Evolutionary conservation across 2,113 vertebrate genomes (phyloP).

Genomic region (Coregonus clupeaformis): DNA sequence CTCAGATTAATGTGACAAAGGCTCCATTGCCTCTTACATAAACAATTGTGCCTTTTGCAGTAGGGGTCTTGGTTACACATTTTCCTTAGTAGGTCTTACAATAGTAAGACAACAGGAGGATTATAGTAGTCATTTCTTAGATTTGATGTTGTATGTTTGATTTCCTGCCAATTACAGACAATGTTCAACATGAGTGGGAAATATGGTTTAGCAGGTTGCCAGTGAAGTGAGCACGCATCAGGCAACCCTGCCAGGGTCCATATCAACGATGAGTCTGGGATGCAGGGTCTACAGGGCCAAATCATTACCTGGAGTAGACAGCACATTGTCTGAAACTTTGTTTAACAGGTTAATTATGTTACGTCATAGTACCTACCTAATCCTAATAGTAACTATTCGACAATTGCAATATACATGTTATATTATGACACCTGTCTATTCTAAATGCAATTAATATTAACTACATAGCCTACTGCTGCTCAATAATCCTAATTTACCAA

Average conservation of each 20-base stretch:
- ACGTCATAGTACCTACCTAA: too few species aligned
- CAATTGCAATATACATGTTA: not conserved
- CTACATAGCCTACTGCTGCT: too few species aligned
- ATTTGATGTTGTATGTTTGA: not conserved
- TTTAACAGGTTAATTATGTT: too few species aligned
- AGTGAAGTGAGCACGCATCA: not conserved
- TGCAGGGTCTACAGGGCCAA: not conserved
- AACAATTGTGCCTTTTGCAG: slow-evolving; percentile 24
- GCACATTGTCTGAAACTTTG: not conserved
- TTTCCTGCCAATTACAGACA: not conserved
- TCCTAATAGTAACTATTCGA: too few species aligned
- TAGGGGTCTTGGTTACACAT: slow-evolving; percentile 23
- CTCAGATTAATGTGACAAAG: slow-evolving; percentile 45
- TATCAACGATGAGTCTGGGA: too few species aligned
- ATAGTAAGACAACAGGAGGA: slow-evolving; percentile 1
- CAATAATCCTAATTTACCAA: not conserved
- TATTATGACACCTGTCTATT: not conserved
- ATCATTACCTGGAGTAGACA: not conserved
- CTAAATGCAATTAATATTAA: not conserved
- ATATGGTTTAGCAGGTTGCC: not conserved
- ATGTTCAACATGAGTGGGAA: not conserved
- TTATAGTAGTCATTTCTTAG: not conserved
- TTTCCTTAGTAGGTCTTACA: slow-evolving; percentile 13
- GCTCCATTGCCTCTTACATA: slow-evolving; percentile 34
- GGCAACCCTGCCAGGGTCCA: too few species aligned